phyloP scores from a whole-genome alignment of 1,140 invertebrate species.

The Diachasma alloeum region DNA sequence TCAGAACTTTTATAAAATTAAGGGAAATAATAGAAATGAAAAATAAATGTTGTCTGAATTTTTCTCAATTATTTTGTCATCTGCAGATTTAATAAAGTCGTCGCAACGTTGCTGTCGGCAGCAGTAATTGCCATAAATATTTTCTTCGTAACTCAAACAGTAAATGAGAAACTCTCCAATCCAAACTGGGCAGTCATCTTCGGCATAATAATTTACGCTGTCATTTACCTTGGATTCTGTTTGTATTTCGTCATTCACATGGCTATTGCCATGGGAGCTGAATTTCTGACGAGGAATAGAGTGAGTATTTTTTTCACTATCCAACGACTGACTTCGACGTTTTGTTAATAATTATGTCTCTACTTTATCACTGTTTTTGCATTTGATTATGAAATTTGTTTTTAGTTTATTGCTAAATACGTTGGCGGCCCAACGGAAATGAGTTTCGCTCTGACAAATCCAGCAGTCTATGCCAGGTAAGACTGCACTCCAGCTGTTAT shows the following conservation, averaged over 20 bases:
- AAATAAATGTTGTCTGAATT: no score
- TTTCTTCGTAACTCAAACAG: conserved; percentile 78
- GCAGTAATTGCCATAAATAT: conserved; percentile 84
- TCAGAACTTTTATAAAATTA: no score
- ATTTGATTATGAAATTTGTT: conserved; percentile 31
- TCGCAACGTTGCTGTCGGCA: conserved; percentile 72
- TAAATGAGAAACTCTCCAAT: conserved; percentile 64
- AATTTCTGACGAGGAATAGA: conserved; percentile 47
- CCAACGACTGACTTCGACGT: no score
- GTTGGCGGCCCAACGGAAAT: conserved; percentile 55
- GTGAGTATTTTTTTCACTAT: conserved; percentile 42
- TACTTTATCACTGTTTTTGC: not conserved
- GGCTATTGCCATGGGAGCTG: conserved; percentile 72
- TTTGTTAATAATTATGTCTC: no score
- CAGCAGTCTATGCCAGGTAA: conserved; percentile 61
- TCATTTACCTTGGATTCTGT: conserved; percentile 77
- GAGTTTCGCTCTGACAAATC: conserved; percentile 53
- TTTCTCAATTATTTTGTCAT: conserved; percentile 40
- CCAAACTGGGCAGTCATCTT: conserved; percentile 66
- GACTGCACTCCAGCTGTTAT: conserved; percentile 9
- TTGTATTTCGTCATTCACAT: conserved; percentile 77
- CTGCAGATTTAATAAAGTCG: conserved; percentile 74
- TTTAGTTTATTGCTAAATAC: conserved; percentile 60
- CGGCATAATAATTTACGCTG: conserved; percentile 67
- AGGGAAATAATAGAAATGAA: no score